A percentile compares a stretch with the other conserved stretches of the same genome.
These are phyloP conservation scores for Hyalella azteca DNA, from an alignment of 2,888 invertebrate genomes.

Conservation along the genomic window DNA sequence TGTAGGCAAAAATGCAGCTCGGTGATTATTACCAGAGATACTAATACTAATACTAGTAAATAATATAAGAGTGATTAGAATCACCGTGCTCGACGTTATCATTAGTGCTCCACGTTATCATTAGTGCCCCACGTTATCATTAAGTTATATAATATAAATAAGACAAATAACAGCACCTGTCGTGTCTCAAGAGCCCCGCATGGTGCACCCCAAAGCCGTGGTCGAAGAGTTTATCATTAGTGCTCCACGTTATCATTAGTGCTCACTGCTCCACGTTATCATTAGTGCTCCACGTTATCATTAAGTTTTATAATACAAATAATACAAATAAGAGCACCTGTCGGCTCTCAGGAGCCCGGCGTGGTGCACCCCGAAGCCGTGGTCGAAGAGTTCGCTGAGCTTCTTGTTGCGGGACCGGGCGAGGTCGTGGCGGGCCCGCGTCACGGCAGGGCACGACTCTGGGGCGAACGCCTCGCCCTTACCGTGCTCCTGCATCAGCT, in stretches of 20 bases:
- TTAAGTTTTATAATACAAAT: too few species aligned
- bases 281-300: too few species aligned
- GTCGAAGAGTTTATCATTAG: constrained; percentile 83
- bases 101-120: too few species aligned
- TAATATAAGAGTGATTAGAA: too few species aligned
- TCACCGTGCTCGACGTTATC: too few species aligned
- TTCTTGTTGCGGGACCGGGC: constrained; percentile 79
- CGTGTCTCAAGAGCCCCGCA: constrained; percentile 89
- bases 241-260: too few species aligned
- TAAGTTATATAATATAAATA: too few species aligned
- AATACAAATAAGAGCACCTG: constrained; percentile 73
- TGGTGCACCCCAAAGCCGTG: constrained; percentile 86
- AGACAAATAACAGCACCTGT: constrained; percentile 73
- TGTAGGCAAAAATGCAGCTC: too few species aligned
- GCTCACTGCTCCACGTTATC: too few species aligned
- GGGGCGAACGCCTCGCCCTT: constrained; percentile 65
- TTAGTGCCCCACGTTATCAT: too few species aligned
- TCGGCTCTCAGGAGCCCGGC: constrained; percentile 92
- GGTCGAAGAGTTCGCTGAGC: constrained; percentile 80
- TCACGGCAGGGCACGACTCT: constrained; percentile 70
- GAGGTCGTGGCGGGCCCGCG: constrained; percentile 75
- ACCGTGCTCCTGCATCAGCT: constrained; percentile 78
- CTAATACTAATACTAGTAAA: too few species aligned
- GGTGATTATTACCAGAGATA: too few species aligned
- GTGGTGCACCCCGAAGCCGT: constrained; percentile 85